Conservation (phyloP, 2,888 invertebrate genomes). For the Lapara coniferarum region DNA sequence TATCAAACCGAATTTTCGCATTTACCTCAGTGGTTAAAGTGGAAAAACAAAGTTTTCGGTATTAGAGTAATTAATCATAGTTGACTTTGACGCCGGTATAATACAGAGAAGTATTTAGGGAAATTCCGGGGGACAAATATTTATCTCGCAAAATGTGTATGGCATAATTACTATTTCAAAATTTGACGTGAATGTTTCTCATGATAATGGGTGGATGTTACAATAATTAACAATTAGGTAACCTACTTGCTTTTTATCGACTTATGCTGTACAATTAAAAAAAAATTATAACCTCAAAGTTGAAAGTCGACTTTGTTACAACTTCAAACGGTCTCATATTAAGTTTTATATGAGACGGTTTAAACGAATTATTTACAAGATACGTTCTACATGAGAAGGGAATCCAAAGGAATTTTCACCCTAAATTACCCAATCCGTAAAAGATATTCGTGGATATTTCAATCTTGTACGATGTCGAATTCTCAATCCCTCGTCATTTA, state of each 20-base stretch:
- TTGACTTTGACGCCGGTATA: slow-evolving; percentile 30
- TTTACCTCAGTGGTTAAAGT: slow-evolving; percentile 22
- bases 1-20: slow-evolving; percentile 13
- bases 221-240: too few species aligned
- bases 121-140: background rate
- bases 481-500: too few species aligned
- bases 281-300: too few species aligned
- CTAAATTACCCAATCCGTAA: background rate
- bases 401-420: background rate
- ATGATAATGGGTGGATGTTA: background rate
- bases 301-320: too few species aligned
- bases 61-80: slow-evolving; percentile 34
- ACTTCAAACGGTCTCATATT: too few species aligned
- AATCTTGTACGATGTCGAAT: background rate
- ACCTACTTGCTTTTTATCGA: too few species aligned
- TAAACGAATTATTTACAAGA: background rate
- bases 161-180: background rate
- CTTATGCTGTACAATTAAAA: too few species aligned
- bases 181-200: background rate
- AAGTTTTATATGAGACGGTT: background rate
- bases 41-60: slow-evolving; percentile 31
- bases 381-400: background rate
- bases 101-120: slow-evolving; percentile 11
- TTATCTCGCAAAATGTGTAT: background rate
- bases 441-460: background rate